Evolutionary conservation across 2,797 vertebrate genomes (phyloP), one percentile per base, ranked within the genome.

Genomic region (Rhinogobio ventralis): DNA sequence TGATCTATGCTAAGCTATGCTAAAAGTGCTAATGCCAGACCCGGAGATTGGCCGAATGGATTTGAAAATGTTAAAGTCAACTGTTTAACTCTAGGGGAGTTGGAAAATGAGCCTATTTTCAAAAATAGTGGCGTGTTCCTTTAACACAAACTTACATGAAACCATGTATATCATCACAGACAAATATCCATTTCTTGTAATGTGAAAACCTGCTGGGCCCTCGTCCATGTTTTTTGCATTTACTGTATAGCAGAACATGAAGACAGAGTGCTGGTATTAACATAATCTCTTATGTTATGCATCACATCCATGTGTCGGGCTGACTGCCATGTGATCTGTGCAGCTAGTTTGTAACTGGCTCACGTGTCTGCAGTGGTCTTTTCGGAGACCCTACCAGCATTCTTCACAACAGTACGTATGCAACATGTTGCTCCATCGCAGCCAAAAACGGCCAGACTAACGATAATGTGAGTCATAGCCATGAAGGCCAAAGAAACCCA

Each of bases 401-500:
- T 87, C 81, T 75, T 84, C 62, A 76, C 20, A 5, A 87, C n/a
- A 81, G 66, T 81, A 72, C 64, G 72, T 81, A 84, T 81, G 60
- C 80, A 82, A 51, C 5, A 30, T 53, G 11, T 67, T 67, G 36
- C 49, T 69, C 72, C 46, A 9, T 72, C 46, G 28, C 80, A 76
- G 75, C 13, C 64, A 14, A 86, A 83, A 81, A 39, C 1, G 30
- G 42, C 17, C 53, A 6, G 60, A 84, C 85, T 82, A 51, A 57
- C 25, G 45, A 57, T 85, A 88, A 67, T 23, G 7, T 77, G 82
- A 83, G 86, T 88, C 90, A 91, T 91, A 91, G 57, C 87, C 86
- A 83, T 71, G 83, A 86, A 86, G 66, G 87, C 91, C 90, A 89
- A 92, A 89, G 73, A 81, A 77, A 20, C n/a, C 28, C 57, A 67